Evolutionary conservation across 2,797 vertebrate species (phyloP), one percentile per base, ranked within the genome.

Genomic region (Sciaenops ocellatus): DNA sequence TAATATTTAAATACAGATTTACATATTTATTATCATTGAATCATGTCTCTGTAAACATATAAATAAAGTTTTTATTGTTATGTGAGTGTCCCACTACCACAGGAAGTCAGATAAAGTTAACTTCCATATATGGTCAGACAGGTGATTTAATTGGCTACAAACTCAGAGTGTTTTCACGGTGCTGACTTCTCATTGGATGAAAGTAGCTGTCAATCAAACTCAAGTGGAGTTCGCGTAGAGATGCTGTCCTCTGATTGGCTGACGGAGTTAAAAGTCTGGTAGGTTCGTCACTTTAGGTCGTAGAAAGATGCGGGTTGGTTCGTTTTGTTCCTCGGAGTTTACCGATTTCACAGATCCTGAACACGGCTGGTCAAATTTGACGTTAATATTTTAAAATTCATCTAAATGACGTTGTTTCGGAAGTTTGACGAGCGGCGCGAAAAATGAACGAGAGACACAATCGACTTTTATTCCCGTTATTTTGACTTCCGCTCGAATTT

Each of bases 181-280:
- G 24, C 62, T 72, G 38, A 55, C 13, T 63, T 57, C 0, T 50
- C 20, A 81, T 85, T 87, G 74, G 80, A 52, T 16, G 24, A 41
- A 1, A 48, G 0, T 1, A 79, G 30, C 51, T 73, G 69, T 71
- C 74, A 80, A 64, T 73, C 11, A 83, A 1, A 52, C 0, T 1
- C 10, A 22, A 0, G 2, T 18, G 6, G 16, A 0, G 5, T 17
- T 24, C 6, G 0, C 1, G 0, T 2, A 2, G 0, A 12, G 1
- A 38, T 22, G 8, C 18, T 9, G 13, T 50, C 1, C 5, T 63
- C 2, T 69, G 78, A 78, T 83, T 86, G 79, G 74, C 46, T 69
- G n/a, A 11, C 3, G 6, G 42, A 52, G 28, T 64, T 66, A 24
- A 48, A 54, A 0, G 24, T 0, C n/a, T 0, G 0, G 0, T 50